phyloP scores from a whole-genome alignment of 1,140 invertebrate genomes.

The Charaxes varanes region DNA sequence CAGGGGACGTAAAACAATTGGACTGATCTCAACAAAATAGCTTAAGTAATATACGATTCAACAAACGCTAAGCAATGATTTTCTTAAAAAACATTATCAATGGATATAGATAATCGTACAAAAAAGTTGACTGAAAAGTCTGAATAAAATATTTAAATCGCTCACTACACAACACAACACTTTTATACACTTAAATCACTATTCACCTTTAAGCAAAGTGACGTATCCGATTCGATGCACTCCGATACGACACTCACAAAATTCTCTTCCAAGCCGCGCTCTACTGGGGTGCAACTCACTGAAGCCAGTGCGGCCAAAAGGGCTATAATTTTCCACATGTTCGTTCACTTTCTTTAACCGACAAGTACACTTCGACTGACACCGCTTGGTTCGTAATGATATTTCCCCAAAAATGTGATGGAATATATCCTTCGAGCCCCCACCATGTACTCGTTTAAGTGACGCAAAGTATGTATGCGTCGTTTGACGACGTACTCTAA shows the following conservation, averaged over 20 bases:
- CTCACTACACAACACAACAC: slow-evolving; percentile 36
- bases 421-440: slow-evolving; percentile 64
- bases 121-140: too few relatives aligned
- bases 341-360: slow-evolving; percentile 23
- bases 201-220: slow-evolving; percentile 66
- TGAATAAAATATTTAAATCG: too few relatives aligned
- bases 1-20: too few relatives aligned
- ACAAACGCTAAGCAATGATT: too few relatives aligned
- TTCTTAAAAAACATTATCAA: too few relatives aligned
- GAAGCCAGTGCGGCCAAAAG: slow-evolving; percentile 47
- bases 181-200: slow-evolving; percentile 36
- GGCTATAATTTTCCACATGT: slow-evolving; percentile 52
- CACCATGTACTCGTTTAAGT: slow-evolving; percentile 38
- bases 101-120: too few relatives aligned
- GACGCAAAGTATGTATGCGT: slow-evolving; percentile 48
- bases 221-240: slow-evolving; percentile 59
- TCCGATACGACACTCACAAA: slow-evolving; percentile 58
- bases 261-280: slow-evolving; percentile 56
- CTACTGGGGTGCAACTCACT: slow-evolving; percentile 52
- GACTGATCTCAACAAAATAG: too few relatives aligned
- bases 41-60: too few relatives aligned
- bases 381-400: slow-evolving; percentile 55
- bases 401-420: slow-evolving; percentile 57
- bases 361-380: slow-evolving; percentile 32
- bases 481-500: slow-evolving; percentile 53